Conservation (phyloP, 2,888 invertebrate genomes). For the Oxyscelio sp. region DNA sequence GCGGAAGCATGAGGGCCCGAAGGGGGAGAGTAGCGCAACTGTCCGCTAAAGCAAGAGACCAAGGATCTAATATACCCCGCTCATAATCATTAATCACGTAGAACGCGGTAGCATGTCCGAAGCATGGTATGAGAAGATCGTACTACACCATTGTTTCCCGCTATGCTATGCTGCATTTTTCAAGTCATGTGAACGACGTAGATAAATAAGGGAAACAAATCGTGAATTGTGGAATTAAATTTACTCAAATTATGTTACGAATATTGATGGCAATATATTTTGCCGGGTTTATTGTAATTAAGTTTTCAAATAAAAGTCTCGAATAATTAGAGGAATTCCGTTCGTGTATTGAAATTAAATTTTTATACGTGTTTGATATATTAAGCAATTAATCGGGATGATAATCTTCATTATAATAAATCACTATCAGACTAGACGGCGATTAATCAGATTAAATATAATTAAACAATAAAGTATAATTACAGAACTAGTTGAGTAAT, state of each 20-base stretch:
- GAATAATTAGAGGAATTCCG: constrained; percentile 8
- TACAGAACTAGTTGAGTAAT: constrained; percentile 35
- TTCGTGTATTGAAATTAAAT: constrained; percentile 3
- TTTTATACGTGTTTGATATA: constrained; percentile 2
- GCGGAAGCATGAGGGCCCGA: constrained; percentile 75
- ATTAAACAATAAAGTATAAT: constrained; percentile 55
- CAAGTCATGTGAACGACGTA: constrained; percentile 73
- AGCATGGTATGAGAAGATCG: constrained; percentile 68
- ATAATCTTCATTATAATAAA: constrained; percentile 30
- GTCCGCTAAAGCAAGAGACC: constrained; percentile 80
- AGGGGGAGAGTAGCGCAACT: constrained; percentile 62
- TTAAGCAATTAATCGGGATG: constrained; percentile 12
- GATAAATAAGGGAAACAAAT: constrained; percentile 69
- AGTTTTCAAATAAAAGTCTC: constrained; percentile 17
- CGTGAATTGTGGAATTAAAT: constrained; percentile 60
- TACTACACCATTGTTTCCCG: constrained; percentile 74
- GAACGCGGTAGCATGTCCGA: constrained; percentile 77
- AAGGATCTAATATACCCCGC: constrained; percentile 86
- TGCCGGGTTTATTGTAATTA: constrained; percentile 26
- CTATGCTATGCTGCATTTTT: constrained; percentile 76
- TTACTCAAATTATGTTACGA: constrained; percentile 48
- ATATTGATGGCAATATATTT: constrained; percentile 47
- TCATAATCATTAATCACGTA: constrained; percentile 88
- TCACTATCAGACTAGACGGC: constrained; percentile 3
- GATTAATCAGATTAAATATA: constrained; percentile 41